Evolutionary conservation across 2,113 vertebrate species (phyloP).

Genomic region (Drymodes brunneopygia): DNA sequence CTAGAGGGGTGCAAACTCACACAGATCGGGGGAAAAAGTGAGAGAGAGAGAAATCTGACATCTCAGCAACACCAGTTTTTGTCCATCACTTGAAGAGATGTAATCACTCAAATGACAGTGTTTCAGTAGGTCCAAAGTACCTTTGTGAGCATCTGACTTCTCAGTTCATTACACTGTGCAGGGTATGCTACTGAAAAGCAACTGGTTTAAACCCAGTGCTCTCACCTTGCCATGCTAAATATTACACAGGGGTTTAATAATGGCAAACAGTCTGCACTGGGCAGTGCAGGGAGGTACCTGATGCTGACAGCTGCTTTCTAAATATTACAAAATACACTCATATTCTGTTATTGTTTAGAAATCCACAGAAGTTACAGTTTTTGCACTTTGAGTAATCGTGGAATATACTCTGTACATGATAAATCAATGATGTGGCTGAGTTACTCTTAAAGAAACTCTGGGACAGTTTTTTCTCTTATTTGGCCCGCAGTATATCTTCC

Average conservation of each 20-base stretch:
- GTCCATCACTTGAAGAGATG: constrained; percentile 11
- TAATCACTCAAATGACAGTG: constrained; percentile 61
- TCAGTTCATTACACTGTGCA: background rate
- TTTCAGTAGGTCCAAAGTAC: constrained; percentile 12
- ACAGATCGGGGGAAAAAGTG: background rate
- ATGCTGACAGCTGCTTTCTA: background rate
- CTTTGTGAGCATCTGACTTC: background rate
- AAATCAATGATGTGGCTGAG: background rate
- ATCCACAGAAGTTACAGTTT: background rate
- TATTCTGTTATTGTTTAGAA: background rate
- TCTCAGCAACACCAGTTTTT: background rate
- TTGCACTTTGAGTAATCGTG: background rate
- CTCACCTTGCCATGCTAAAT: background rate
- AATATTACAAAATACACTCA: background rate
- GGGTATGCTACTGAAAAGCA: background rate
- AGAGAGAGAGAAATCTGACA: background rate
- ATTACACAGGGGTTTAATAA: background rate
- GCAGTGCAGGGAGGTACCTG: background rate
- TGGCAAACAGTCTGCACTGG: background rate
- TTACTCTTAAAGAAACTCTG: background rate
- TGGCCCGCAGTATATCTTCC: background rate
- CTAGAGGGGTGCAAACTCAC: constrained; percentile 48
- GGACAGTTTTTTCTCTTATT: background rate
- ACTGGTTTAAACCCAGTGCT: background rate
- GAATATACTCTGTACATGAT: background rate